Conservation (phyloP, 2,888 invertebrate genomes). For the Priocnemis perturbator region DNA sequence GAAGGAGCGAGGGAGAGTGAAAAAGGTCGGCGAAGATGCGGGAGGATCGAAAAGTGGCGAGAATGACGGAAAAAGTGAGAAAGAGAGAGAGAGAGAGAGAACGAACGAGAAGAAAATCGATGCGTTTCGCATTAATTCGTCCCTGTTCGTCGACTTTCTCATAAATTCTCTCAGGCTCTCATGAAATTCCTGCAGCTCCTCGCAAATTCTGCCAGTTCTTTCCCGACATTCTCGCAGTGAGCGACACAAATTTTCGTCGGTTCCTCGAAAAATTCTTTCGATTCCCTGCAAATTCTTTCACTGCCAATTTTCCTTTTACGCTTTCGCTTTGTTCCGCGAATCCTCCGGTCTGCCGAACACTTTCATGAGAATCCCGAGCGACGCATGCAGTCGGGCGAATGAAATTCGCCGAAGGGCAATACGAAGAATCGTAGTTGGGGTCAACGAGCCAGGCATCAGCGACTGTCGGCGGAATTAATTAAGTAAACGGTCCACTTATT, state of each 20-base stretch:
- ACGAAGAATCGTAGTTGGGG: conserved; percentile 47
- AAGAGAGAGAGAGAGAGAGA: not conserved
- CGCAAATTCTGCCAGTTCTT: too few relatives aligned
- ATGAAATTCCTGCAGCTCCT: too few relatives aligned
- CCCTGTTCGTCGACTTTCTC: not conserved
- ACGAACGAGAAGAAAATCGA: not conserved
- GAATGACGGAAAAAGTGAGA: too few relatives aligned
- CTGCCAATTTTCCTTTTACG: not conserved
- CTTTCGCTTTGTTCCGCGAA: too few relatives aligned
- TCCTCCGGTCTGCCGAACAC: too few relatives aligned
- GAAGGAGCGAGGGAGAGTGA: conserved; percentile 2
- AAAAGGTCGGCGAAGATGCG: too few relatives aligned
- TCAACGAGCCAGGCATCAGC: conserved; percentile 51
- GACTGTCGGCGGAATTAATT: conserved; percentile 46
- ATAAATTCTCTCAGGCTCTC: not conserved
- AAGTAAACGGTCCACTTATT: conserved; percentile 55
- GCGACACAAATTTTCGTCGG: too few relatives aligned
- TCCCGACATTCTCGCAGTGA: too few relatives aligned
- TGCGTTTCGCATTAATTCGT: not conserved
- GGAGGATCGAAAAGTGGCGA: too few relatives aligned
- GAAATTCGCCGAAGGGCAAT: conserved; percentile 47
- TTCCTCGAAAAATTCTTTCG: not conserved
- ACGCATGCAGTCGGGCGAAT: too few relatives aligned
- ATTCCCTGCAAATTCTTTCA: not conserved
- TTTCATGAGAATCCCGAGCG: too few relatives aligned